Evolutionary conservation across 2,797 vertebrate genomes (phyloP), one percentile per base, ranked within the genome.

Genomic region (Periophthalmus magnuspinnatus): DNA sequence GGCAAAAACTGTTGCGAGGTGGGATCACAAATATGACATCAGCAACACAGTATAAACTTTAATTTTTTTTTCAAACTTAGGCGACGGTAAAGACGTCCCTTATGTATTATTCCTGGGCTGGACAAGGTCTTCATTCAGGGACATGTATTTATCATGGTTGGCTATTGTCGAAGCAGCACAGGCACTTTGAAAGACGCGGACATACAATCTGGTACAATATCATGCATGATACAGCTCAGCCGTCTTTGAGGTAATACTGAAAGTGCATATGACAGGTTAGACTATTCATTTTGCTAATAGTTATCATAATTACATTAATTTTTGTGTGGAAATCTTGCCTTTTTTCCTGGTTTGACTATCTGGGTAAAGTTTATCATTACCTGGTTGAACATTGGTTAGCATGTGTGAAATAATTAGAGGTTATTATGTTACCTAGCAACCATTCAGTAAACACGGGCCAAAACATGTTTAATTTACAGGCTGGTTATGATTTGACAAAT

Each of bases 141-240:
- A 87, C 85, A 83, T 81, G 0, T 57, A 82, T 81, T 87, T 89
- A 82, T 81, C 85, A 83, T 79, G 72, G 81, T 81, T 92, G 92
- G 90, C 84, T 92, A 92, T 91, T 80, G 86, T 90, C 87, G 85
- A 94, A 93, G 93, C 92, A 71, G 88, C 88, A 93, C 94, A 93
- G 93, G 92, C 93, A 93, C 92, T 93, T 93, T 60, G 58, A 87
- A 93, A 92, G 88, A 93, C 88, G 93, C 86, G 90, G 89, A 93
- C 91, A 86, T 89, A 93, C 91, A 92, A 92, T 92, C 91, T 89
- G 91, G 90, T 91, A 93, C 89, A 93, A 90, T 80, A 90, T 93
- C 93, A 94, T 94, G 94, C 94, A 93, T 92, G 91, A 91, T 91
- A 93, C 90, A 93, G 84, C 84, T 86, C 80, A 87, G 91, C 89